A percentile compares a stretch with the other conserved stretches of the same genome.
These are phyloP conservation scores for Psilopogon haemacephalus DNA, from an alignment of 2,113 vertebrate species.

Conservation along the genomic window DNA sequence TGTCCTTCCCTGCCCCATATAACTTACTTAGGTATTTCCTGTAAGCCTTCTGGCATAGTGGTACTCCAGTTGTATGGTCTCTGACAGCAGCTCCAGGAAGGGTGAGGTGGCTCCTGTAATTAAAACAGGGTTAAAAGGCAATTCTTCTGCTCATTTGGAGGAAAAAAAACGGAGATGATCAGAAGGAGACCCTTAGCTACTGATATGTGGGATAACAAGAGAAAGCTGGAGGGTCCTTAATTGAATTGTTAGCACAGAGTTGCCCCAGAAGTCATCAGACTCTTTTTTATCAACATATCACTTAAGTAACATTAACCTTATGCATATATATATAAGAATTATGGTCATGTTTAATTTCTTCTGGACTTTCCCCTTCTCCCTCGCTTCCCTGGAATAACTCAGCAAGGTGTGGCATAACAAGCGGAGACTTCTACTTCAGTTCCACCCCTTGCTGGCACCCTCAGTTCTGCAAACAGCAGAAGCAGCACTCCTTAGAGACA, in stretches of 20 bases:
- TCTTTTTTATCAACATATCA: background rate
- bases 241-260: background rate
- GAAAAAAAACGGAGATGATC: background rate
- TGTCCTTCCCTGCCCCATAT: background rate
- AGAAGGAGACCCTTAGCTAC: background rate
- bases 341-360: background rate
- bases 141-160: background rate
- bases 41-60: background rate
- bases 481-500: background rate
- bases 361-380: background rate
- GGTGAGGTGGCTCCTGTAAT: background rate
- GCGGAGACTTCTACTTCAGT: background rate
- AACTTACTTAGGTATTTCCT: slow-evolving; percentile 15
- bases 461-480: background rate
- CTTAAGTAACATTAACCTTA: background rate
- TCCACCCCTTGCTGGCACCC: background rate
- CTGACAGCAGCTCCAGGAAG: background rate
- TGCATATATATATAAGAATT: background rate
- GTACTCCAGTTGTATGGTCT: background rate
- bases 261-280: background rate
- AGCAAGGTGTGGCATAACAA: background rate
- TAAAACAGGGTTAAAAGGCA: slow-evolving; percentile 12
- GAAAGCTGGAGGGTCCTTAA: background rate
- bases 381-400: background rate
- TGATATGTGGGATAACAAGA: background rate